Conservation (phyloP, 2,797 vertebrate species). For the Paramormyrops hopkinsi region DNA sequence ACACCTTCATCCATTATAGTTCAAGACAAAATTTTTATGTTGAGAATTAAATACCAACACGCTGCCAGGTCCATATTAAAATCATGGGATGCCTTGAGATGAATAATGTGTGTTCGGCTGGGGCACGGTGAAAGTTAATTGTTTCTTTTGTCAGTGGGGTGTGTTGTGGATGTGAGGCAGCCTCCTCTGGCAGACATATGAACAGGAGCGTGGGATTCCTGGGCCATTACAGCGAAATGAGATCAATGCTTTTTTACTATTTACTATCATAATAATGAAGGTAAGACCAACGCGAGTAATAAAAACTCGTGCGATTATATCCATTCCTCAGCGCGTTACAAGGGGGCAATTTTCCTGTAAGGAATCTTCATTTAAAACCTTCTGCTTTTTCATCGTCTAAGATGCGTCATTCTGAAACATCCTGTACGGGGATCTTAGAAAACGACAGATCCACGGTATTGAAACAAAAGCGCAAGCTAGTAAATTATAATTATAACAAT, state of each 20-base stretch:
- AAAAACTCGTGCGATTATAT: not conserved
- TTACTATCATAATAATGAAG: not conserved
- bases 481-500: not conserved
- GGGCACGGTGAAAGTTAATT: slow-evolving; percentile 4
- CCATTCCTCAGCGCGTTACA: not conserved
- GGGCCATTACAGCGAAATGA: not conserved
- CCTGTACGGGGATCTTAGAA: not conserved
- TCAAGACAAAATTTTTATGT: not conserved
- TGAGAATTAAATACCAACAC: not conserved
- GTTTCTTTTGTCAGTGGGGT: not conserved
- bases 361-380: not conserved
- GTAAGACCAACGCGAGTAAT: not conserved
- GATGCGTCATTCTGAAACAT: not conserved
- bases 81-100: not conserved
- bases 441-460: not conserved
- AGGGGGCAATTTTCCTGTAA: not conserved
- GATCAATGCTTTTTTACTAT: slow-evolving; percentile 6
- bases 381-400: not conserved
- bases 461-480: not conserved
- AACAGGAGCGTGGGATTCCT: not conserved
- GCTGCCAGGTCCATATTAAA: not conserved
- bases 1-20: not conserved
- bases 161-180: not conserved
- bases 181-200: not conserved
- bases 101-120: not conserved